A percentile compares a stretch with the other conserved stretches of the same genome.
Conservation (phyloP, 2,888 invertebrate species). For the Diarsia mendica region DNA sequence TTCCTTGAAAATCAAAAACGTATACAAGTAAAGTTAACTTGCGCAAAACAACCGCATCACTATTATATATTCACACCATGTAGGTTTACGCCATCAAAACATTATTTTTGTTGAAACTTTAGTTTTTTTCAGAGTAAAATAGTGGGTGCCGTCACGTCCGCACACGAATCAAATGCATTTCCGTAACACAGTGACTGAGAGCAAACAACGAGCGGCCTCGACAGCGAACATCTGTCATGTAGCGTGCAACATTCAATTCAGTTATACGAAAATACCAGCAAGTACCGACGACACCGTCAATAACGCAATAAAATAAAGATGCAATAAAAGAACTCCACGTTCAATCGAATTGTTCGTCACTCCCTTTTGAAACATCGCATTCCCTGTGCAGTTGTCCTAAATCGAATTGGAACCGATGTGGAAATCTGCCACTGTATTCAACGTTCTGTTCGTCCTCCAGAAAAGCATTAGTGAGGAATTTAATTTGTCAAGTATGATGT, state of each 20-base stretch:
- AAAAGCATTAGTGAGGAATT: constrained; percentile 76
- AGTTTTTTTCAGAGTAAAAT: constrained; percentile 35
- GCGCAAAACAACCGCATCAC: background rate
- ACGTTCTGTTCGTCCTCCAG: constrained; percentile 68
- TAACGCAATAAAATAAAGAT: constrained; percentile 71
- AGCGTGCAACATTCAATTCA: constrained; percentile 61
- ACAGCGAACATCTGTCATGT: constrained; percentile 59
- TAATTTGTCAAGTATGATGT: constrained; percentile 79
- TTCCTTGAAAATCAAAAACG: background rate
- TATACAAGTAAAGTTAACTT: background rate
- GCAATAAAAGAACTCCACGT: constrained; percentile 80
- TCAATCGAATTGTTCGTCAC: constrained; percentile 82
- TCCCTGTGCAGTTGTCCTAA: constrained; percentile 79
- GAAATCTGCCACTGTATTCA: constrained; percentile 66
- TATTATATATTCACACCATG: background rate
- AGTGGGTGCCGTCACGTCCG: constrained; percentile 37
- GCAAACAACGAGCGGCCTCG: constrained; percentile 51
- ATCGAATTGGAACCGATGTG: constrained; percentile 80
- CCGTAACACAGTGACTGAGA: constrained; percentile 48
- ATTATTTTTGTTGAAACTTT: constrained; percentile 27
- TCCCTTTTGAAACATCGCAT: constrained; percentile 79
- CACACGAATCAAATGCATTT: constrained; percentile 54
- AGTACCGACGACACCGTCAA: constrained; percentile 62
- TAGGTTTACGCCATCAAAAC: background rate
- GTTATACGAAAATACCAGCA: constrained; percentile 58